phyloP scores from a whole-genome alignment of 2,797 vertebrate genomes.

The Melanotaenia nigrans region DNA sequence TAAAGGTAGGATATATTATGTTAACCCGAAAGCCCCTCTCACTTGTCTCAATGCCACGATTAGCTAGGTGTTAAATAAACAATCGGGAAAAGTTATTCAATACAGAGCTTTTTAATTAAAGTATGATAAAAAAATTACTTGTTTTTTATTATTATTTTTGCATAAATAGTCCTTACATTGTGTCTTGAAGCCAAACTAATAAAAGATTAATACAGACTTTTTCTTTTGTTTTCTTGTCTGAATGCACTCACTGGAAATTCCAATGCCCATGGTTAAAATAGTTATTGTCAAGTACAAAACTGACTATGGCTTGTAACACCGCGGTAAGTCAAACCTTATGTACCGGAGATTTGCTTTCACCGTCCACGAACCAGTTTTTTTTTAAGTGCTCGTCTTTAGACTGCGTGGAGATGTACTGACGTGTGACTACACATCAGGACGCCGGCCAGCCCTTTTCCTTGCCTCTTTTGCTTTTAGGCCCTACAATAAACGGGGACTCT shows the following conservation, averaged over 20 bases:
- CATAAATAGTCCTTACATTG: too few relatives aligned
- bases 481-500: slow-evolving; percentile 53
- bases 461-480: slow-evolving; percentile 13
- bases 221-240: background rate
- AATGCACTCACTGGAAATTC: background rate
- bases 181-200: background rate
- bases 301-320: background rate
- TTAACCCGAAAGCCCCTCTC: background rate
- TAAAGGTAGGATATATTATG: background rate
- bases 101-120: background rate
- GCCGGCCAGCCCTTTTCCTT: slow-evolving; percentile 21
- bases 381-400: slow-evolving; percentile 12
- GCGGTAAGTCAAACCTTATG: background rate
- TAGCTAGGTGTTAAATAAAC: slow-evolving; percentile 1
- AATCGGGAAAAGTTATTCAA: slow-evolving; percentile 5
- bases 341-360: slow-evolving; percentile 2
- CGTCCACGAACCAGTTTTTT: background rate
- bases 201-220: background rate
- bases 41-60: background rate
- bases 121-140: background rate
- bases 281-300: background rate
- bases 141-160: background rate
- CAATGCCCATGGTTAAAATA: slow-evolving; percentile 1
- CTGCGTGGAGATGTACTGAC: slow-evolving; percentile 33
- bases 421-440: slow-evolving; percentile 53